Percentiles rank a stretch among this genome's conserved stretches.
Conservation (phyloP, 1,140 invertebrate genomes). For the Epicauta chinensis region DNA sequence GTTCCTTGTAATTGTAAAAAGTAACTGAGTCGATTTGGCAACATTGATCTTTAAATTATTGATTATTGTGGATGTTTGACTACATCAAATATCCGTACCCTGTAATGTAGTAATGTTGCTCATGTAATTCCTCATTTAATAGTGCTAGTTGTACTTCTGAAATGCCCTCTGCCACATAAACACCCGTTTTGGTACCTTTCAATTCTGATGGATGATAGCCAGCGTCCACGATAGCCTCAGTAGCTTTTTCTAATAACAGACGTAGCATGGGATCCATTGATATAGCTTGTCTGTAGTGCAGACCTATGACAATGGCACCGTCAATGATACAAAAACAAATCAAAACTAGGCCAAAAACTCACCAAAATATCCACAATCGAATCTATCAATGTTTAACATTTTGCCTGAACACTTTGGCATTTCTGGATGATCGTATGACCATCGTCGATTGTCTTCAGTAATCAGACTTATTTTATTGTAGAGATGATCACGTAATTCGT, state of each 20-base stretch:
- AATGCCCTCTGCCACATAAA: constrained; percentile 65
- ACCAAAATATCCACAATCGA: constrained; percentile 78
- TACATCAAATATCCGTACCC: too few species aligned
- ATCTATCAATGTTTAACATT: constrained; percentile 69
- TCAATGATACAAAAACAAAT: too few species aligned
- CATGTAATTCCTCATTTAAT: too few species aligned
- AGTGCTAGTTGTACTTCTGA: neutral
- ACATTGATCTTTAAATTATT: constrained; percentile 54
- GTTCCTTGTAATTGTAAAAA: constrained; percentile 65
- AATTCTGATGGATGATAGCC: constrained; percentile 57
- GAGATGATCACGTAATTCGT: constrained; percentile 74
- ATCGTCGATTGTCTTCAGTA: constrained; percentile 67
- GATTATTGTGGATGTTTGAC: too few species aligned
- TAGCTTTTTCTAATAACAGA: constrained; percentile 72
- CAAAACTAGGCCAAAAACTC: too few species aligned
- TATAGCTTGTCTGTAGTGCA: constrained; percentile 75
- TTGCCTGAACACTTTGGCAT: constrained; percentile 70
- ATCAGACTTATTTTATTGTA: constrained; percentile 76
- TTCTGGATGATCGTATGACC: constrained; percentile 61
- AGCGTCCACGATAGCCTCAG: constrained; percentile 82
- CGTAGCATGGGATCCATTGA: constrained; percentile 84
- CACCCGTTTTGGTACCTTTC: constrained; percentile 64
- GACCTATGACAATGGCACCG: too few species aligned
- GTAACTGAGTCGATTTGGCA: constrained; percentile 84
- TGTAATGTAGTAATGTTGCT: too few species aligned